A percentile compares a stretch with the other conserved stretches of the same genome.
Conservation (phyloP, 2,888 invertebrate species). For the Zaprionus lineosus region DNA sequence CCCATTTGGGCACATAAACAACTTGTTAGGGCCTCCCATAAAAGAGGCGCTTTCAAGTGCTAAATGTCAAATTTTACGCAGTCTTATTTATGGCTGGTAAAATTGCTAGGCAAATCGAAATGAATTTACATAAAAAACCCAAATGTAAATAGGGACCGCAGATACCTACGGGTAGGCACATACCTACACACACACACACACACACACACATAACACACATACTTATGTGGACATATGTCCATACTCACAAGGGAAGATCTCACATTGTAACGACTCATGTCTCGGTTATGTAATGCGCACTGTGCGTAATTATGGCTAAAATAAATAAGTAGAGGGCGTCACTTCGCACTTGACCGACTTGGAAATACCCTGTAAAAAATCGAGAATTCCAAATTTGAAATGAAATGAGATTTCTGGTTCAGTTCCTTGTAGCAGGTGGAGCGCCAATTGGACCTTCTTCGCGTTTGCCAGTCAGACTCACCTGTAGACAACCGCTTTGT, state of each 20-base stretch:
- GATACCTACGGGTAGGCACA: background rate
- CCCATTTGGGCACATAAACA: slow-evolving; percentile 31
- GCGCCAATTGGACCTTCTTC: too few species aligned
- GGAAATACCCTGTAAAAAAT: background rate
- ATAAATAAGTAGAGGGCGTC: slow-evolving; percentile 15
- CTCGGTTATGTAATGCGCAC: slow-evolving; percentile 32
- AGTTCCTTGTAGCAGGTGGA: too few species aligned
- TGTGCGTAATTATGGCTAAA: slow-evolving; percentile 45
- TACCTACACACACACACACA: too few species aligned
- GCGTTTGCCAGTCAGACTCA: too few species aligned
- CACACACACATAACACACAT: too few species aligned
- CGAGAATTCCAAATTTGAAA: too few species aligned
- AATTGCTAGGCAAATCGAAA: slow-evolving; percentile 41
- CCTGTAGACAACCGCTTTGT: too few species aligned
- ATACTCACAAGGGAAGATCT: slow-evolving; percentile 1
- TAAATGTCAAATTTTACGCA: slow-evolving; percentile 50
- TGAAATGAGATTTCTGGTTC: too few species aligned
- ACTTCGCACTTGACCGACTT: too few species aligned
- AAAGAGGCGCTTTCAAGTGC: slow-evolving; percentile 57
- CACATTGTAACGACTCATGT: slow-evolving; percentile 8
- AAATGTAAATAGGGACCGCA: slow-evolving; percentile 45
- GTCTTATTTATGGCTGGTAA: slow-evolving; percentile 44
- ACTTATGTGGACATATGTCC: background rate
- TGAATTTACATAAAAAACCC: slow-evolving; percentile 57
- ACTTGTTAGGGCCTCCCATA: slow-evolving; percentile 46